phyloP scores from a whole-genome alignment of 2,888 invertebrate species.

The Phengaris alcon region DNA sequence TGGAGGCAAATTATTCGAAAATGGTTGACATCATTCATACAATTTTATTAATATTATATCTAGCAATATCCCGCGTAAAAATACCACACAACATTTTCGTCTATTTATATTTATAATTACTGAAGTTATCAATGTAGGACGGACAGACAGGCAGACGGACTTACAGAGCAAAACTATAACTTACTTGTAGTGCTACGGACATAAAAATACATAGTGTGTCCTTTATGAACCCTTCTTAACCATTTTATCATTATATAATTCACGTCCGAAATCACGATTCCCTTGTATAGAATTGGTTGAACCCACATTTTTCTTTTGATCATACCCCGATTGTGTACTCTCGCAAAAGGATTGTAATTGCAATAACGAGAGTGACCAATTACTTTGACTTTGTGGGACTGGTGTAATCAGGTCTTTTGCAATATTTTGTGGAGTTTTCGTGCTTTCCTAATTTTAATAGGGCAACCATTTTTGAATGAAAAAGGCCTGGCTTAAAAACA shows the following conservation, averaged over 20 bases:
- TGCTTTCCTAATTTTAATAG: background rate
- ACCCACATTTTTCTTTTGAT: slow-evolving; percentile 21
- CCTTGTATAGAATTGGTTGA: background rate
- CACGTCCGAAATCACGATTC: background rate
- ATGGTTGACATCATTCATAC: no score
- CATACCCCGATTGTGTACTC: background rate
- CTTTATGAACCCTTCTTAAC: background rate
- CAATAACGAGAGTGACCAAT: slow-evolving; percentile 27
- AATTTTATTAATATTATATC: no score
- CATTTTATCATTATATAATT: slow-evolving; percentile 2
- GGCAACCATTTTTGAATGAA: background rate
- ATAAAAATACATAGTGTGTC: background rate
- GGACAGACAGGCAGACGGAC: no score
- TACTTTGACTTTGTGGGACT: slow-evolving; percentile 20
- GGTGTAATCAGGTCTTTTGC: background rate
- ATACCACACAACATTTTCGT: no score
- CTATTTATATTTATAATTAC: no score
- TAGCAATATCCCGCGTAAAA: no score
- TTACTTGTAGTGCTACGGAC: background rate
- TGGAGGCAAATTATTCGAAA: no score
- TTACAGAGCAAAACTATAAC: no score
- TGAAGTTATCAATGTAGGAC: no score
- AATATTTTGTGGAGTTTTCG: background rate
- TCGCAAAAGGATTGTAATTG: slow-evolving; percentile 15
- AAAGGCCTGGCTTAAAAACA: no score